Evolutionary conservation across 2,113 vertebrate species (phyloP), one percentile per base, ranked within the genome.

Genomic region (Oryzias melastigma): DNA sequence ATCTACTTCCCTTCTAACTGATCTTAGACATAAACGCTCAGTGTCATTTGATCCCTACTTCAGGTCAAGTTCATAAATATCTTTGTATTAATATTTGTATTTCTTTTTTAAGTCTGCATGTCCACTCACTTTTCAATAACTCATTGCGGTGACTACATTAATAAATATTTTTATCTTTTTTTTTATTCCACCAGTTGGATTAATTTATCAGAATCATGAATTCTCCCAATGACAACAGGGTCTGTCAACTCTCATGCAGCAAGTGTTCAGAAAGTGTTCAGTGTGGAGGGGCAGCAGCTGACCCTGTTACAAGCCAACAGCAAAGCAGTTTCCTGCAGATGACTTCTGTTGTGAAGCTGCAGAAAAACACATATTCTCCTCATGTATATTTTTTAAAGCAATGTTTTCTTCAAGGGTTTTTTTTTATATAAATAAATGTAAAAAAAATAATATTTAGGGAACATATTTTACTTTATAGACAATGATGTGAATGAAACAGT

Each of bases 271-370:
- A 35, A 40, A 24, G 48, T 2, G 25, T 62, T 35, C 12, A 20
- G 53, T 48, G 62, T 17, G 41, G 25, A 20, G n/a, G 65, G 3
- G 16, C 56, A 27, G 40, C 43, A 19, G 27, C 51, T 18, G 0
- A 48, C 16, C 51, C 58, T 25, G 50, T n/a, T 52, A 43, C 50
- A 63, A 51, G 5, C 20, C 43, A 20, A 40, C 48, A 62, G 61
- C 65, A 44, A 42, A 4, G 18, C 1, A 16, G 10, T 40, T 43
- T 8, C 7, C 18, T 58, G 8, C 1, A 46, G 40, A 35, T 18
- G 15, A 17, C 25, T 35, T 14, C 19, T n/a, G 41, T 40, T 35
- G 44, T 58, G 25, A 65, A 50, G 35, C 22, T 42, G 14, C 35
- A 60, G 27, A 43, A 16, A 4, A 40, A 22, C 13, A 18, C 6